Percentiles rank a stretch among this genome's conserved stretches.
phyloP scores from a whole-genome alignment of 2,113 vertebrate genomes.

The Otis tarda region DNA sequence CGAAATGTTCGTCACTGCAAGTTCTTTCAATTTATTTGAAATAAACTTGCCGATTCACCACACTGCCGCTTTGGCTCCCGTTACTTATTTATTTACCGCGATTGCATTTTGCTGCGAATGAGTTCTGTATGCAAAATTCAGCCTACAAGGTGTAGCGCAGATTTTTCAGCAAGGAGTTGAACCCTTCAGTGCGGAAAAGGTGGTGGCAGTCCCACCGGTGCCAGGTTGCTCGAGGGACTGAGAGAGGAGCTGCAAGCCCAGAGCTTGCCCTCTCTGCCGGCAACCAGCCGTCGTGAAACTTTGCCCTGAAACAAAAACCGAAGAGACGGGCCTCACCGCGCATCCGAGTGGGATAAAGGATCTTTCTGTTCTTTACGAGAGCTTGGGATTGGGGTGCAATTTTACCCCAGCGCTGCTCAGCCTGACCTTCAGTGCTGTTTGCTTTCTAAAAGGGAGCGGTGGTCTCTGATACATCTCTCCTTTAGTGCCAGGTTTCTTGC shows the following conservation, averaged over 20 bases:
- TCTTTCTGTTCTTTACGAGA: neutral
- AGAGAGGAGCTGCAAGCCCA: slow-evolving; percentile 22
- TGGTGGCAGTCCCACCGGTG: neutral
- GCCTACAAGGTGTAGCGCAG: neutral
- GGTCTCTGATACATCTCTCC: neutral
- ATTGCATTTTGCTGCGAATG: neutral
- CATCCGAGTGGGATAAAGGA: neutral
- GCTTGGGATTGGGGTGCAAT: neutral
- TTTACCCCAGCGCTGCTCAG: neutral
- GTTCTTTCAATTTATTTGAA: neutral
- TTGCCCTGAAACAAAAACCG: neutral
- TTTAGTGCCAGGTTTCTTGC: neutral
- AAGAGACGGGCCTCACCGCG: accelerated
- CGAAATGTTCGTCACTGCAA: neutral
- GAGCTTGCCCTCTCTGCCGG: neutral
- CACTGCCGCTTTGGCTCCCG: neutral
- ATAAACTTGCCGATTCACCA: neutral
- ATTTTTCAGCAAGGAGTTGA: neutral
- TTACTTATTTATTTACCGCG: neutral
- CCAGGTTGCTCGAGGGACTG: slow-evolving; percentile 40
- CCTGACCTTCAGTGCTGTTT: neutral
- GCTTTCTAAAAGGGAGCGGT: neutral
- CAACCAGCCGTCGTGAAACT: neutral
- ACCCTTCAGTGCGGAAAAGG: neutral
- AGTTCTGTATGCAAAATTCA: neutral